A percentile compares a stretch with the other conserved stretches of the same genome.
phyloP scores from a whole-genome alignment of 2,888 invertebrate species.

The Apeira syringaria region DNA sequence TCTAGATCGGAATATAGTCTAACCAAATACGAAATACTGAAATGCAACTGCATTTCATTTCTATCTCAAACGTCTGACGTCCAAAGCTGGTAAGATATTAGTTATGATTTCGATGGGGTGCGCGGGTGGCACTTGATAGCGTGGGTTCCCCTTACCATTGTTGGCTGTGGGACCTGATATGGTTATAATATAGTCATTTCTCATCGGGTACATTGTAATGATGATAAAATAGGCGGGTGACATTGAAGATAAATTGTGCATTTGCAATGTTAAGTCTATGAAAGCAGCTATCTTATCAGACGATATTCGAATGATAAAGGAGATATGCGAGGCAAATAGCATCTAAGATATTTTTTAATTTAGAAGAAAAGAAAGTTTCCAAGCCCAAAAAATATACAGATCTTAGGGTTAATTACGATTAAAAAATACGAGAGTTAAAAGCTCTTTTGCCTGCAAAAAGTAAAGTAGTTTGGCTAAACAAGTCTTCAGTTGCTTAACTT shows the following conservation, averaged over 20 bases:
- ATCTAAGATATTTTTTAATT: no score
- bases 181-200: slow-evolving; percentile 13
- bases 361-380: no score
- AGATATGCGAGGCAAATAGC: no score
- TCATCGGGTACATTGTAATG: slow-evolving; percentile 6
- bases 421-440: no score
- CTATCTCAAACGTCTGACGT: slow-evolving; percentile 10
- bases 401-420: no score
- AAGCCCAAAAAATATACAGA: no score
- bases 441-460: no score
- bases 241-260: slow-evolving; percentile 1
- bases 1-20: no score
- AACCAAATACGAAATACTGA: no score
- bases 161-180: slow-evolving; percentile 5
- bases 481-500: no score
- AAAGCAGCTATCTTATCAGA: not conserved
- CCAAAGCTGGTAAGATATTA: slow-evolving; percentile 11
- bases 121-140: slow-evolving; percentile 16
- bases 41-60: not conserved
- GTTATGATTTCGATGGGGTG: slow-evolving; percentile 1
- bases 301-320: no score
- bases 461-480: no score
- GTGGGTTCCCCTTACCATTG: slow-evolving; percentile 15
- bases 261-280: not conserved
- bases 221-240: not conserved